These are phyloP conservation scores for Troides aeacus DNA, from an alignment of 2,888 invertebrate species.

Conservation along the genomic window DNA sequence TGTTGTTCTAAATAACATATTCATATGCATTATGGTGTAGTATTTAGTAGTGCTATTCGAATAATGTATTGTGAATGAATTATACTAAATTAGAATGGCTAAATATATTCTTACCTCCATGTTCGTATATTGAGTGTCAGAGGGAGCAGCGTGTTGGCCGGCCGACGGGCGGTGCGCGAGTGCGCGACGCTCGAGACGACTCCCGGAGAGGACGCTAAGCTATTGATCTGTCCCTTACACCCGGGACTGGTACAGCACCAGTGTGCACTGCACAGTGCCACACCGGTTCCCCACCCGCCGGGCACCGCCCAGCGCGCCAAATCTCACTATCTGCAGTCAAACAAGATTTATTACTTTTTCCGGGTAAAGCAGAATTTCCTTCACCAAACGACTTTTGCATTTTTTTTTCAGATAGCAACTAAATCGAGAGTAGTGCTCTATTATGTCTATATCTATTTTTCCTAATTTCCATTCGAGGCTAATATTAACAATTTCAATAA, in stretches of 20 bases:
- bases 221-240: constrained; percentile 67
- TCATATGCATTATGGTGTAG: no score
- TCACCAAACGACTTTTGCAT: constrained; percentile 24
- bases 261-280: constrained; percentile 39
- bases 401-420: constrained; percentile 40
- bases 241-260: constrained; percentile 41
- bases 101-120: constrained; percentile 50
- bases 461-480: no score
- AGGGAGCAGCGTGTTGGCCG: constrained; percentile 31
- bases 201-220: constrained; percentile 53
- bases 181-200: constrained; percentile 40
- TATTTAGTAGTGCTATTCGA: no score
- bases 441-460: not conserved
- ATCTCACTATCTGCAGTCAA: constrained; percentile 60
- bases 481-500: no score
- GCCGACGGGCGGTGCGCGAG: constrained; percentile 38
- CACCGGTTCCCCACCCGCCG: constrained; percentile 48
- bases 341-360: constrained; percentile 68
- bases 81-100: not conserved
- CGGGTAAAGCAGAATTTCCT: constrained; percentile 66
- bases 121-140: constrained; percentile 29
- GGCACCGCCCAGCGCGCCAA: constrained; percentile 38
- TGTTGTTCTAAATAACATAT: no score
- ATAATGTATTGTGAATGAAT: no score
- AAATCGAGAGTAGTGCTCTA: constrained; percentile 22